Evolutionary conservation across 2,113 vertebrate genomes (phyloP), one percentile per base, ranked within the genome.

Genomic region (Vulpes lagopus): DNA sequence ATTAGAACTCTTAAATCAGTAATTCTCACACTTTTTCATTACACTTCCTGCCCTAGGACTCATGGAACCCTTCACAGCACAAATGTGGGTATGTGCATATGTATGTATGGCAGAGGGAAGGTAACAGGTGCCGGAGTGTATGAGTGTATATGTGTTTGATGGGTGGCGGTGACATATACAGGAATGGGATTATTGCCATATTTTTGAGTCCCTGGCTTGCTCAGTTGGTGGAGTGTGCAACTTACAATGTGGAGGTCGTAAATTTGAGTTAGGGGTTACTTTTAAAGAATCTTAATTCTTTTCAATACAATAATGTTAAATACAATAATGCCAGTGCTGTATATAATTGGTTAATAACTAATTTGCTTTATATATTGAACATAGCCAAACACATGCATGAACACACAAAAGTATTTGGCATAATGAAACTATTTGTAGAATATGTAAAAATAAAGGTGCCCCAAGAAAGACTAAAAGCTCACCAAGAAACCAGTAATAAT

Each of bases 81-180:
- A 12, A 32, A 62, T 17, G 53, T 14, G 27, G 3, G 1, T 67
- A 22, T 51, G 25, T 11, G 17, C 12, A 2, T 20, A 6, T 23
- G 1, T 79, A 8, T 53, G 25, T 59, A 19, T 27, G 23, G 22
- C 3, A 6, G 2, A 7, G 5, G 0, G 2, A 9, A 5, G 0
- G 2, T 17, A 17, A 27, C 2, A 57, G 25, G 5, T 19, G 0
- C 88, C 15, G 15, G 11, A 64, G 6, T n/a, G 8, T 8, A 25
- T 30, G 22, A 20, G 35, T 62, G 0, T 27, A 35, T 15, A 25
- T 49, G 1, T 53, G 25, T 35, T 88, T 57, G 15, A 2, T 62
- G 10, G 5, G 16, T 27, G 51, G 3, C 6, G 2, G 3, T 81
- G 1, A 85, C 8, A 51, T 25, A 32, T 71, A 38, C 9, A 90